Percentiles rank a stretch among this genome's conserved stretches.
Conservation (phyloP, 1,140 invertebrate species). For the Drosophila takahashii region DNA sequence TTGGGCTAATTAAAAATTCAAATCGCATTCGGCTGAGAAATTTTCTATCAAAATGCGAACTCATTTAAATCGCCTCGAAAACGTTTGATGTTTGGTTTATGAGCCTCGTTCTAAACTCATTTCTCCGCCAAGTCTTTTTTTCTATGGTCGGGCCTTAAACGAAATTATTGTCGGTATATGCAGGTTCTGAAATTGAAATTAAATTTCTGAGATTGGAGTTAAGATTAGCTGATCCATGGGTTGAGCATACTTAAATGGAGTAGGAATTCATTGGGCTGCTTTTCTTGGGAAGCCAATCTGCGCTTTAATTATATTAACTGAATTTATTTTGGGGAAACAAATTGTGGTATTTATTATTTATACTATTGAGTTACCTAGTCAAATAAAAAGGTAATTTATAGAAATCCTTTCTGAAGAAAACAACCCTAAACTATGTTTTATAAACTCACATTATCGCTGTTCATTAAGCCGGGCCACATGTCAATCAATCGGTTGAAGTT, state of each 20-base stretch:
- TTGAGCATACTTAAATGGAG: constrained; percentile 12
- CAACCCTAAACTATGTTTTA: background rate
- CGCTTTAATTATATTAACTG: background rate
- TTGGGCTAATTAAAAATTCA: constrained; percentile 50
- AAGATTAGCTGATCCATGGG: constrained; percentile 21
- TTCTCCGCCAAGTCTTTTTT: constrained; percentile 40
- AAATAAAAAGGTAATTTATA: background rate
- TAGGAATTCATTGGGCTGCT: background rate
- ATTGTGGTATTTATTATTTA: background rate
- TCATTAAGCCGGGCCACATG: constrained; percentile 22
- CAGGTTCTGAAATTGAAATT: constrained; percentile 32
- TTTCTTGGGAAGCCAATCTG: background rate
- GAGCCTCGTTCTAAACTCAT: constrained; percentile 42
- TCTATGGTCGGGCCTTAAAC: constrained; percentile 16
- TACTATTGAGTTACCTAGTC: background rate
- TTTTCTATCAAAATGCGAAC: constrained; percentile 78
- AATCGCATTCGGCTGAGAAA: constrained; percentile 39
- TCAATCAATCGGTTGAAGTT: constrained; percentile 29
- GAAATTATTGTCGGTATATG: constrained; percentile 40
- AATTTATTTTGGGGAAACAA: no score
- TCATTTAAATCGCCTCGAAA: constrained; percentile 70
- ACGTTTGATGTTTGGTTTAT: constrained; percentile 77
- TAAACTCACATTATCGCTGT: constrained; percentile 6
- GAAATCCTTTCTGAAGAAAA: constrained; percentile 7
- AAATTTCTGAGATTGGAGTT: constrained; percentile 10